Evolutionary conservation across 2,888 invertebrate species (phyloP).

Genomic region (Globia sparganii): DNA sequence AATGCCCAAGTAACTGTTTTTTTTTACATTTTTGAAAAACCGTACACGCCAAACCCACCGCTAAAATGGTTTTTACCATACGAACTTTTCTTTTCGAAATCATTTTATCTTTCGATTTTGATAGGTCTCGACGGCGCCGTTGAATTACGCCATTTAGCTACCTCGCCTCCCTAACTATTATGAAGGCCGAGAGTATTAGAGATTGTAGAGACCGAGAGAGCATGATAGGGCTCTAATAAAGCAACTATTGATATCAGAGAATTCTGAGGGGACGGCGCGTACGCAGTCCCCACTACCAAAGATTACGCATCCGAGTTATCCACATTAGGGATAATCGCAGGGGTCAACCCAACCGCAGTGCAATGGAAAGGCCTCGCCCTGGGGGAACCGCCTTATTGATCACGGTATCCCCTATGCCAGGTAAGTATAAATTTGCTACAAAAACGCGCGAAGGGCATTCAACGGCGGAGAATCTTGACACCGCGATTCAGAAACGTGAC

Average conservation of each 20-base stretch:
- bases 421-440: constrained; percentile 1
- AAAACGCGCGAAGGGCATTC: background rate
- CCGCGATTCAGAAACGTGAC: constrained; percentile 24
- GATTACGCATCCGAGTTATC: constrained; percentile 23
- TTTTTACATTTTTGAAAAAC: no score
- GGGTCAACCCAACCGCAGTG: no score
- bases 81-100: no score
- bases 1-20: no score
- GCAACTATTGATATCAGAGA: background rate
- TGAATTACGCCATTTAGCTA: no score
- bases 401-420: constrained; percentile 34
- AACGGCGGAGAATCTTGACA: constrained; percentile 20
- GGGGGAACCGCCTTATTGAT: constrained; percentile 30
- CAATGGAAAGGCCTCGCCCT: constrained; percentile 39
- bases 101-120: no score
- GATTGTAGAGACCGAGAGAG: no score
- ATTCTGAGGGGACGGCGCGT: constrained; percentile 7
- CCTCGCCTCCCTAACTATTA: no score
- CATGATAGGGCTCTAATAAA: background rate
- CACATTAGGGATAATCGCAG: constrained; percentile 31
- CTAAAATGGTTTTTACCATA: no score
- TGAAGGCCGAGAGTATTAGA: background rate
- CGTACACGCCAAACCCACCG: no score
- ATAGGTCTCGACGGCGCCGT: no score
- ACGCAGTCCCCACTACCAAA: constrained; percentile 1